These are phyloP conservation scores for Centropus unirufus DNA, from an alignment of 2,113 vertebrate genomes.

Conservation along the genomic window DNA sequence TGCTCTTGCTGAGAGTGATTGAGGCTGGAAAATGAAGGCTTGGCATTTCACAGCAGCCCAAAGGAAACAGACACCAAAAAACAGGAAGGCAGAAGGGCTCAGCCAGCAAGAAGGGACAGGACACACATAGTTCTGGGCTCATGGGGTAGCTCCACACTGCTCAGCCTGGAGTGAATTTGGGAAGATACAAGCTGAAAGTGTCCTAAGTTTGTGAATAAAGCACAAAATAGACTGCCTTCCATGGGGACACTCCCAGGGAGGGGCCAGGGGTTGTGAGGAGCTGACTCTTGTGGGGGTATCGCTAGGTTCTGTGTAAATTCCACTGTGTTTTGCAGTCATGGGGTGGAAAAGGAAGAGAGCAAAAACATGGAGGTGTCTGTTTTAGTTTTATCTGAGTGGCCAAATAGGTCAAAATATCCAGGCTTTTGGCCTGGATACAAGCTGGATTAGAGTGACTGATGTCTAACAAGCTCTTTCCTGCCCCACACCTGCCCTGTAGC, in stretches of 20 bases:
- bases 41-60: neutral
- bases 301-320: neutral
- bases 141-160: neutral
- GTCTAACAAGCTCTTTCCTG: neutral
- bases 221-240: neutral
- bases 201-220: neutral
- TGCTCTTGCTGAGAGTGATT: neutral
- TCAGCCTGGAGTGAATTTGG: neutral
- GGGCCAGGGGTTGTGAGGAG: rapidly evolving
- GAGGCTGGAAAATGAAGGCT: neutral
- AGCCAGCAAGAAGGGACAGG: neutral
- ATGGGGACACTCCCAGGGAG: neutral
- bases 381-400: neutral
- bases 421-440: neutral
- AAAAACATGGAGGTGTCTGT: neutral
- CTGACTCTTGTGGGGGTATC: neutral
- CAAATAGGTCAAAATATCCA: neutral
- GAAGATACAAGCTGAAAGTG: neutral
- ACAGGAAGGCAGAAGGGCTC: neutral
- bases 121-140: neutral
- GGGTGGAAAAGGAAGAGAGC: neutral
- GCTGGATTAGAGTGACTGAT: neutral
- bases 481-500: neutral
- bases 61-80: neutral
- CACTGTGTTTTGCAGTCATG: neutral